Conservation (phyloP, 2,888 invertebrate genomes). For the Mactromeris polynyma region DNA sequence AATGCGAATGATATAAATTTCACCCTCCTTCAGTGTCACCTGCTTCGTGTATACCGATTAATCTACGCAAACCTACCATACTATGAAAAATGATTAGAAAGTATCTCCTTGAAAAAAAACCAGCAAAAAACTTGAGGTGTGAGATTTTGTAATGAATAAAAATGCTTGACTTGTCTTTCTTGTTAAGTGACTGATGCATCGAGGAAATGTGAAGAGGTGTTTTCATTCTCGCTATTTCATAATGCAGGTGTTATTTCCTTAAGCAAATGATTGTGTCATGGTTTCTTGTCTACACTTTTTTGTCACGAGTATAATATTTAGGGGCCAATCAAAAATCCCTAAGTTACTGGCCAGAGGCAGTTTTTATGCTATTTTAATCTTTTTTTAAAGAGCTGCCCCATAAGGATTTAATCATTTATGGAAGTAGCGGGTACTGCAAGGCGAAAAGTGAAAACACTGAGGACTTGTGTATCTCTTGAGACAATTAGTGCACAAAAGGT, state of each 20-base stretch:
- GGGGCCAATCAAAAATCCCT: too few species aligned
- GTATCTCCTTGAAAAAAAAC: background rate
- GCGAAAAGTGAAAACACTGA: too few species aligned
- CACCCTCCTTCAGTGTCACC: conserved; percentile 1
- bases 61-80: background rate
- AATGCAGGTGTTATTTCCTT: background rate
- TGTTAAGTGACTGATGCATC: background rate
- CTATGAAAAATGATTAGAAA: background rate
- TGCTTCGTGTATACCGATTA: background rate
- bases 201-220: background rate
- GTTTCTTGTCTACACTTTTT: too few species aligned
- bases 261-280: too few species aligned
- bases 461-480: too few species aligned
- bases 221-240: background rate
- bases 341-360: too few species aligned
- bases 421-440: too few species aligned
- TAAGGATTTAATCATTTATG: too few species aligned
- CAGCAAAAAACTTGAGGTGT: background rate
- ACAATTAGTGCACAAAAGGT: too few species aligned
- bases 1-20: background rate
- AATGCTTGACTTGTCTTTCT: background rate
- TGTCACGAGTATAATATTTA: too few species aligned
- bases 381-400: too few species aligned
- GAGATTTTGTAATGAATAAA: background rate
- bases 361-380: too few species aligned